These are phyloP conservation scores for Campoplex nolae DNA, from an alignment of 2,888 invertebrate genomes.

Conservation along the genomic window DNA sequence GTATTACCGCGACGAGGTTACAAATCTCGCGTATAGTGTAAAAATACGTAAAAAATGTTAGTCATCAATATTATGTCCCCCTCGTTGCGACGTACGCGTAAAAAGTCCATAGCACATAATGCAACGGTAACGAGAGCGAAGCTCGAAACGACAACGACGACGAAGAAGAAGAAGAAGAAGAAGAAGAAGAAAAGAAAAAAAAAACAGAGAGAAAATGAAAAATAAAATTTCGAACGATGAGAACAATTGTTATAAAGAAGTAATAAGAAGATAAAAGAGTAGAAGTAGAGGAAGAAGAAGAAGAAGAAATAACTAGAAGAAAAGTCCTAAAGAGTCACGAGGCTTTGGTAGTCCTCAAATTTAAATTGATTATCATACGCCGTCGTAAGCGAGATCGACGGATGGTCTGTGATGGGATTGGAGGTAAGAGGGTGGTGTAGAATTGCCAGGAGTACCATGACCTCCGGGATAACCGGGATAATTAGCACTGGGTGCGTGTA, in stretches of 20 bases:
- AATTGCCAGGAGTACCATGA: slow-evolving; percentile 74
- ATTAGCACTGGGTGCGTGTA: slow-evolving; percentile 90
- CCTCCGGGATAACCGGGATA: slow-evolving; percentile 85
- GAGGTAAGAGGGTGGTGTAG: slow-evolving; percentile 82
- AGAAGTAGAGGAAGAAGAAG: slow-evolving; percentile 7
- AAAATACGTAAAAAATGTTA: slow-evolving; percentile 81
- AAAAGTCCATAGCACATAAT: slow-evolving; percentile 1
- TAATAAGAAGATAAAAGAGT: slow-evolving; percentile 2
- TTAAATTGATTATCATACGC: slow-evolving; percentile 83
- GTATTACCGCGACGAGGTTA: slow-evolving; percentile 28
- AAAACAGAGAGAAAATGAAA: neutral
- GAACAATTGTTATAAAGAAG: slow-evolving; percentile 17
- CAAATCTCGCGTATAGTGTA: slow-evolving; percentile 73
- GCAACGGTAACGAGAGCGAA: slow-evolving; percentile 23
- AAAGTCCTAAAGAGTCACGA: slow-evolving; percentile 23
- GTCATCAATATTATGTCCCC: slow-evolving; percentile 52
- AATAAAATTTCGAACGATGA: slow-evolving; percentile 3
- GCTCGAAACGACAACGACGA: neutral
- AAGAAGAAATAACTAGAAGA: slow-evolving; percentile 27
- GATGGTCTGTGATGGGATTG: slow-evolving; percentile 82
- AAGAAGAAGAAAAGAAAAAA: neutral
- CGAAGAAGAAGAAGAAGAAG: too few species aligned
- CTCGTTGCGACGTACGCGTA: slow-evolving; percentile 22
- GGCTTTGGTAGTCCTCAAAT: slow-evolving; percentile 33
- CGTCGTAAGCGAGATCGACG: slow-evolving; percentile 83